A percentile compares a stretch with the other conserved stretches of the same genome.
These are phyloP conservation scores for Amitus sp. DNA, from an alignment of 2,888 invertebrate species.

Conservation along the genomic window DNA sequence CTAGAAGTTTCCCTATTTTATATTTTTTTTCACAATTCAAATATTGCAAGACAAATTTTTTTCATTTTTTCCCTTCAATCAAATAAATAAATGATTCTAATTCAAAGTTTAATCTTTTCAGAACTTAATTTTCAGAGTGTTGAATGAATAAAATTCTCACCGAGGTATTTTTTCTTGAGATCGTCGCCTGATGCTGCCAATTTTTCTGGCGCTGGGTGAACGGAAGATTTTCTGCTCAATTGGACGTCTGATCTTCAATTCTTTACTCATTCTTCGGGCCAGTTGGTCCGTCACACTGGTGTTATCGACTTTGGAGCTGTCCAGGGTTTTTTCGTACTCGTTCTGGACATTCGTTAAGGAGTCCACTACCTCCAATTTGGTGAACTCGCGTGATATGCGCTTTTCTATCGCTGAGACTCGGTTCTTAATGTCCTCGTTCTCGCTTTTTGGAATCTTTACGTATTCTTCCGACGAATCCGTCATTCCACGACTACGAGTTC, in stretches of 20 bases:
- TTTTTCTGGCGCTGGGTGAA: slow-evolving; percentile 85
- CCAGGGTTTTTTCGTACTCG: slow-evolving; percentile 79
- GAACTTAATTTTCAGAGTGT: too few species aligned
- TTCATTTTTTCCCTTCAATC: too few species aligned
- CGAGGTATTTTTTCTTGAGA: slow-evolving; percentile 71
- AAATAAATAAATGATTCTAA: too few species aligned
- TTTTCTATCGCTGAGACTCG: slow-evolving; percentile 79
- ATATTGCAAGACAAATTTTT: too few species aligned
- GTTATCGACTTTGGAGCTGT: slow-evolving; percentile 73
- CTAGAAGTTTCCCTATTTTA: too few species aligned
- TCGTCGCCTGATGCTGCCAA: slow-evolving; percentile 77
- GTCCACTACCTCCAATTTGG: slow-evolving; percentile 56
- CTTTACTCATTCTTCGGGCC: slow-evolving; percentile 76
- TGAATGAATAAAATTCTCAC: too few species aligned
- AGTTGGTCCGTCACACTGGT: slow-evolving; percentile 76
- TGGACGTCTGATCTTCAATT: slow-evolving; percentile 78
- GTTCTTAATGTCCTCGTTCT: slow-evolving; percentile 82
- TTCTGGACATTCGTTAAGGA: slow-evolving; percentile 75
- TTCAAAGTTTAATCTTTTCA: too few species aligned
- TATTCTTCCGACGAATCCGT: slow-evolving; percentile 69
- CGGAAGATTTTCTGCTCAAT: slow-evolving; percentile 77
- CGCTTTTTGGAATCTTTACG: slow-evolving; percentile 77
- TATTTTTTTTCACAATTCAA: too few species aligned
- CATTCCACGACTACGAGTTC: background rate
- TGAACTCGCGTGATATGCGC: slow-evolving; percentile 74